These are phyloP conservation scores for Lepidurus packardi DNA, from an alignment of 1,140 invertebrate species.

Conservation along the genomic window DNA sequence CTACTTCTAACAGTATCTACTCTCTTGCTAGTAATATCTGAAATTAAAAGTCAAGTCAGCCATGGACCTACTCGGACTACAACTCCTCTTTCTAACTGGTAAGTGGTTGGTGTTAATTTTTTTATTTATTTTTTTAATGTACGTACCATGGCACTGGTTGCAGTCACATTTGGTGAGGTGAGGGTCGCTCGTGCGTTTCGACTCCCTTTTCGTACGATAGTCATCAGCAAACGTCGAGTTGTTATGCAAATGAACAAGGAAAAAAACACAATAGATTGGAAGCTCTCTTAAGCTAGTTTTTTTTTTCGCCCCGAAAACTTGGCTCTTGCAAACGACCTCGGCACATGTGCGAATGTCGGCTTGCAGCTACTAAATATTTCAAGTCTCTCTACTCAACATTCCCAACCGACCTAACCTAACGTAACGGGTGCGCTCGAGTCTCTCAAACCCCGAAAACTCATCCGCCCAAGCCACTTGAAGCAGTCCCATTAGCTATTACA, in stretches of 20 bases:
- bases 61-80: background rate
- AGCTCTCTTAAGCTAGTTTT: background rate
- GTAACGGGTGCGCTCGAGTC: background rate
- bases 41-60: background rate
- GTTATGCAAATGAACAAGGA: background rate
- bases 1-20: background rate
- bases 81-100: background rate
- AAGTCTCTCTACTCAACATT: background rate
- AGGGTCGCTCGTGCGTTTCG: background rate
- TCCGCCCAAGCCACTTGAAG: too few relatives aligned
- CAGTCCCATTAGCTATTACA: too few relatives aligned
- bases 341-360: slow-evolving; percentile 17
- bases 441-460: background rate
- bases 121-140: background rate
- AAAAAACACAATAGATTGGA: slow-evolving; percentile 5
- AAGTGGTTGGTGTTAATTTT: background rate
- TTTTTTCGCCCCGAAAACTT: background rate
- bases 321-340: background rate
- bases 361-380: background rate
- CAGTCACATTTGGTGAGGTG: background rate
- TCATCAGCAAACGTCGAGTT: slow-evolving; percentile 13
- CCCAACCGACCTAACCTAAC: too few relatives aligned
- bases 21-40: background rate
- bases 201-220: slow-evolving; percentile 1
- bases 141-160: background rate